phyloP scores from a whole-genome alignment of 1,140 invertebrate species.

The Lasioglossum baleicum region DNA sequence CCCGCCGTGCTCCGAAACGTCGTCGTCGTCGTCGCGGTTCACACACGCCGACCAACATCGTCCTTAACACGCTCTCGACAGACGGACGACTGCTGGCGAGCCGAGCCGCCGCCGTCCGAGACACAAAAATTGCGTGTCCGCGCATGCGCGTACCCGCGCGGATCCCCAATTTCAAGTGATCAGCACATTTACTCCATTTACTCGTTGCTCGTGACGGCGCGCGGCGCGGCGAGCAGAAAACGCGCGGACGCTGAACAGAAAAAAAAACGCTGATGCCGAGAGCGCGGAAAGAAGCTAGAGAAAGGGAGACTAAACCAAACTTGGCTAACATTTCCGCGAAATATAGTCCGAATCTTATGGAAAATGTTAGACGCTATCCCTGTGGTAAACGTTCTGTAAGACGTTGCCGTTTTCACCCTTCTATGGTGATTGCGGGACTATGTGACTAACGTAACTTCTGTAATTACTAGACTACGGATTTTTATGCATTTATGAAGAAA shows the following conservation, averaged over 20 bases:
- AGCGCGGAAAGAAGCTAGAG: neutral
- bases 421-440: no score
- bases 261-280: neutral
- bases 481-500: no score
- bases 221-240: neutral
- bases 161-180: slow-evolving; percentile 46
- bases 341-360: no score
- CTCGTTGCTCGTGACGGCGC: slow-evolving; percentile 17
- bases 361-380: no score
- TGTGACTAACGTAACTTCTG: no score
- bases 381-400: no score
- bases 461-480: no score
- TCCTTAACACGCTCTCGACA: slow-evolving; percentile 39
- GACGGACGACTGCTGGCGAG: slow-evolving; percentile 52
- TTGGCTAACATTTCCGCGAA: no score
- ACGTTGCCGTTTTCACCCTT: no score
- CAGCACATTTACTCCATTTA: slow-evolving; percentile 28
- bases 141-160: slow-evolving; percentile 51
- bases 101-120: slow-evolving; percentile 23
- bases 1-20: slow-evolving; percentile 33
- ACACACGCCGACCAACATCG: slow-evolving; percentile 49
- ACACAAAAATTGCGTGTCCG: slow-evolving; percentile 29
- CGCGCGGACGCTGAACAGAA: neutral
- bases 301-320: neutral
- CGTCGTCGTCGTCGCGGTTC: slow-evolving; percentile 50